phyloP scores from a whole-genome alignment of 2,797 vertebrate genomes.

The Coregonus sp. region DNA sequence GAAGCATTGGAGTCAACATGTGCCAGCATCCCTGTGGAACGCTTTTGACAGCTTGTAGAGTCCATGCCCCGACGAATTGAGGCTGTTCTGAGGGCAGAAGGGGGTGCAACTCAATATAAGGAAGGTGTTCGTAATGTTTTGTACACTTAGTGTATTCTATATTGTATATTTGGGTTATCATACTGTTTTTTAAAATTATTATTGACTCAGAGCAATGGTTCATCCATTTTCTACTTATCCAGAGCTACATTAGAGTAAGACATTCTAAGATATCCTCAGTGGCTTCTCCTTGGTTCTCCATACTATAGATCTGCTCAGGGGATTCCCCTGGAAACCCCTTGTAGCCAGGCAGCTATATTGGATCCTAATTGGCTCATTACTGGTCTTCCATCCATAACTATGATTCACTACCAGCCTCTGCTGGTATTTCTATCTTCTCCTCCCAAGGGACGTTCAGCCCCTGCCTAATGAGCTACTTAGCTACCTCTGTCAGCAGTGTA shows the following conservation, averaged over 20 bases:
- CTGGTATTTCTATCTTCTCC: conserved; percentile 1
- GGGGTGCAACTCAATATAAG: too few relatives aligned
- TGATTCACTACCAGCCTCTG: conserved; percentile 4
- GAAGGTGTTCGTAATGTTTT: background rate
- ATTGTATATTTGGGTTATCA: background rate
- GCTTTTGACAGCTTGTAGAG: too few relatives aligned
- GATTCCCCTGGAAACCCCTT: conserved; percentile 28
- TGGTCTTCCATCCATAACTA: conserved; percentile 19
- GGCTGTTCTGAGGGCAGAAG: too few relatives aligned
- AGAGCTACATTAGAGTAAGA: background rate
- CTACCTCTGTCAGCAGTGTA: background rate
- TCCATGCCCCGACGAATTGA: too few relatives aligned
- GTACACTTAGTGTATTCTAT: background rate
- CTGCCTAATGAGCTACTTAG: background rate
- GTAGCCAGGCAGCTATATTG: conserved; percentile 2
- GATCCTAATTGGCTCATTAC: conserved; percentile 22
- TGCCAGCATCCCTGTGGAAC: too few relatives aligned
- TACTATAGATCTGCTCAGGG: background rate
- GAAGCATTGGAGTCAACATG: too few relatives aligned
- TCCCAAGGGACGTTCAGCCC: background rate
- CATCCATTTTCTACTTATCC: background rate
- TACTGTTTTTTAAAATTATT: background rate
- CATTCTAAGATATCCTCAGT: background rate
- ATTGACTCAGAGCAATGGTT: background rate
- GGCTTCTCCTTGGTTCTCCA: background rate